Conservation (phyloP, 2,113 vertebrate species). For the Numida meleagris region DNA sequence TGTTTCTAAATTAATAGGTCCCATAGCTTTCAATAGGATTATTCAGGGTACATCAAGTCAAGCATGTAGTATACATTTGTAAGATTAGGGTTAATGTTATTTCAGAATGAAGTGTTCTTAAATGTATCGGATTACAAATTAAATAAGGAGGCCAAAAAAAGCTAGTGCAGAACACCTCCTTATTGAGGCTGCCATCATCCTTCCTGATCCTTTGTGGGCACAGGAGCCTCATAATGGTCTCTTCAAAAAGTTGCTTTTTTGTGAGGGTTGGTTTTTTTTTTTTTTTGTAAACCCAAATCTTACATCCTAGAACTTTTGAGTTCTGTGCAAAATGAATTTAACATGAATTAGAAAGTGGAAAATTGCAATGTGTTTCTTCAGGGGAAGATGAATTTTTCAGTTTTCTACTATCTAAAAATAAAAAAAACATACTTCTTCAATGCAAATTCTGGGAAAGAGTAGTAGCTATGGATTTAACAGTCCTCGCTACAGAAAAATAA, state of each 20-base stretch:
- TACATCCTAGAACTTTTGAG: not conserved
- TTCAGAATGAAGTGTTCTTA: not conserved
- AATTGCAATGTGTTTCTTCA: not conserved
- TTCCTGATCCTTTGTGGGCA: not conserved
- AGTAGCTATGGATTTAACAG: not conserved
- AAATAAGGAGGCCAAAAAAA: conserved; percentile 8
- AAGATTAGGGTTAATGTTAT: not conserved
- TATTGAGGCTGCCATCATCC: not conserved
- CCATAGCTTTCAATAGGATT: conserved; percentile 4
- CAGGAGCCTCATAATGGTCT: not conserved
- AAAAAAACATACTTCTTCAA: not conserved
- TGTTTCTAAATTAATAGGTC: not conserved
- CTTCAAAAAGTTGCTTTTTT: not conserved
- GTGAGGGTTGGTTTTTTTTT: not conserved
- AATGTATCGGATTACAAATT: conserved; percentile 19
- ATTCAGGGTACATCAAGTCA: not conserved
- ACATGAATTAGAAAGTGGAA: not conserved
- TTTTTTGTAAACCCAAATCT: not conserved
- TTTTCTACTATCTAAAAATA: not conserved
- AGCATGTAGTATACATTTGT: not conserved
- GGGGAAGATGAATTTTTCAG: not conserved
- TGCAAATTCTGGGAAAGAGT: not conserved
- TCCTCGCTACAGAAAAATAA: not conserved
- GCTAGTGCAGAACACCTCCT: not conserved
- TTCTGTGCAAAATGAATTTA: not conserved